Evolutionary conservation across 2,797 vertebrate genomes (phyloP), one percentile per base, ranked within the genome.

Genomic region (Huso huso): DNA sequence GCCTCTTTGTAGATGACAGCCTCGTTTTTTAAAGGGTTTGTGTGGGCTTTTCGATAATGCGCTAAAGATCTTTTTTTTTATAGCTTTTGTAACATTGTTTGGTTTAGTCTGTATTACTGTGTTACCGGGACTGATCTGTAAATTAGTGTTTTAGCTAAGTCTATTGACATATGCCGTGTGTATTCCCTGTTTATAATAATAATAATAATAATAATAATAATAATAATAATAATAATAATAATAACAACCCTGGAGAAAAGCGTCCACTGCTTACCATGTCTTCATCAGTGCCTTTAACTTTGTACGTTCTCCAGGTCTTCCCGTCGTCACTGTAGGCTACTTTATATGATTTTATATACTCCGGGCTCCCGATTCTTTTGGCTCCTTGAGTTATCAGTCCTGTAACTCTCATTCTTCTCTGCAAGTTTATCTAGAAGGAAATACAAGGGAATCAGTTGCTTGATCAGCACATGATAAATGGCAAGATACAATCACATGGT

Each of bases 261-360:
- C 57, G 72, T 73, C 76, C 82, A 72, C 68, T 48, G 65, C 93
- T 95, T 87, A 99, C 96, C 94, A 92, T 92, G 76, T 99, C 96
- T 75, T 95, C 93, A 68, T 83, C 91, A 71, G 90, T 94, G 82
- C 94, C 92, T 90, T 96, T 98, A 75, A 92, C 91, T 94, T 95
- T 97, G 82, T 96, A 96, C 58, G 93, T 96, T 77, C 84, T 84
- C 96, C 96, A 99, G 0, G 85, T 92, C 83, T 98, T 99, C 61
- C 95, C 94, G 55, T 99, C 94, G 70, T 95, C 92, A 68, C 96
- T 98, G 75, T 93, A 95, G 65, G 96, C 96, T 77, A 98, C 93
- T 92, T 99, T 99, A 81, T 97, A 99, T 50, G 96, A 98, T 87
- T 99, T 99, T 70, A 98, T 89, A 4, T 98, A 99, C 85, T 99